These are phyloP conservation scores for Pampusana beccarii DNA, from an alignment of 2,113 vertebrate species.

Conservation along the genomic window DNA sequence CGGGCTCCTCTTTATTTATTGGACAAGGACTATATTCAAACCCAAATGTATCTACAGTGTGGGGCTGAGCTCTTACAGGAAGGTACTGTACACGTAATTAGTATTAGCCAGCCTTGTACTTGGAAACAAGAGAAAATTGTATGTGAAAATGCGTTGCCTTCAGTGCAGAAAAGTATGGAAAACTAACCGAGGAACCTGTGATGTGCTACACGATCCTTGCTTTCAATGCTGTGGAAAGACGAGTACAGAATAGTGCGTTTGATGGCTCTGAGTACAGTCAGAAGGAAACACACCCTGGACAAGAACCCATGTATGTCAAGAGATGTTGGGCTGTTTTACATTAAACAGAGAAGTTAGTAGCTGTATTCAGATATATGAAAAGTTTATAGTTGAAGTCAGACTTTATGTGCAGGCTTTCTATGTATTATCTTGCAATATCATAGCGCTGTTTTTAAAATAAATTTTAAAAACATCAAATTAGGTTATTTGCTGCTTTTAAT, in stretches of 20 bases:
- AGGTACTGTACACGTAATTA: background rate
- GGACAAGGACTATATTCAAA: background rate
- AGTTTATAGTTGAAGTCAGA: background rate
- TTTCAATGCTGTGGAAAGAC: background rate
- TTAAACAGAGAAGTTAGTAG: conserved; percentile 2
- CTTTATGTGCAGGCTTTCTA: background rate
- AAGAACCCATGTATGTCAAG: background rate
- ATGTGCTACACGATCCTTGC: background rate
- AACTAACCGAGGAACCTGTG: background rate
- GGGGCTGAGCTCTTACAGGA: background rate
- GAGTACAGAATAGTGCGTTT: background rate
- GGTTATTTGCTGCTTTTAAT: background rate
- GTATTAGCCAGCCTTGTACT: background rate
- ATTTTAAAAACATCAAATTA: background rate
- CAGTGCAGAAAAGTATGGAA: background rate
- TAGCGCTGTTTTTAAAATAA: background rate
- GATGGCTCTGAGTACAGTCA: background rate
- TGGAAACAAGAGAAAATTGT: background rate
- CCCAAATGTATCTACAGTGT: background rate
- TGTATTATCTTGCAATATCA: background rate
- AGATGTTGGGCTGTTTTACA: background rate
- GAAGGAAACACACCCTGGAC: background rate
- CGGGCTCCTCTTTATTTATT: background rate
- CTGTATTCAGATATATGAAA: background rate
- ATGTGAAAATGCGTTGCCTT: background rate